Base-by-base conservation (phyloP, 2,888 invertebrate genomes). In the Drosophila eohydei region DNA sequence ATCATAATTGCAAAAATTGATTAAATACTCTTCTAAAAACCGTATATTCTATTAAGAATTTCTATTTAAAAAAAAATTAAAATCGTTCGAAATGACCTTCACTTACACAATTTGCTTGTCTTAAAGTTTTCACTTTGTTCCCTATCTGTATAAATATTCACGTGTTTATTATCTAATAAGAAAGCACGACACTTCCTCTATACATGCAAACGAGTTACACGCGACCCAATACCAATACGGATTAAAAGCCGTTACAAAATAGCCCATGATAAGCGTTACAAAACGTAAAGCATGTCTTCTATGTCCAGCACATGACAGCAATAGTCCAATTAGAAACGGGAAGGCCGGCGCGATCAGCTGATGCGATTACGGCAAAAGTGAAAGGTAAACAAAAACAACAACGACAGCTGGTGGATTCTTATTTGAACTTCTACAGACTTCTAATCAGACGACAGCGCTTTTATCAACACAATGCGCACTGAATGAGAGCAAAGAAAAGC, bases 321-420 rank as follows among this genome's bases (percentile, higher is more conserved):
- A 38, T 51, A 44, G 58, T 68, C 51, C 58, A 68, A 59, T 65
- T 59, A 60, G 44, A 56, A 21, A 30, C 14, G 62, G 34, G 38
- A 36, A 14, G 41, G 21, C 12, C 46, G 28, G 21, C 54, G n/a
- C 48, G 55, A 81, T 77, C 82, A 84, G 77, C 77, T 77, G 79
- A 73, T 56, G 64, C 52, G 72, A 66, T 72, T 69, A 64, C 41
- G 28, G 67, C 65, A 65, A 84, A 87, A 78, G 68, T 68, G 67
- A 87, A 78, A 80, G 72, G 82, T 68, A 80, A 80, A 71, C 74
- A 75, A 68, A 64, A 77, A 66, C 67, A 77, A 71, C 63, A 26
- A 59, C 16, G 9, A 36, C 60, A 36, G 58, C 46, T 40, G 51
- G 12, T 41, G 52, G 14, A 58, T 69, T 72, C 59, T 56, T 60